Base-by-base conservation (phyloP, 2,113 vertebrate genomes). In the Illadopsis cleaveri region DNA sequence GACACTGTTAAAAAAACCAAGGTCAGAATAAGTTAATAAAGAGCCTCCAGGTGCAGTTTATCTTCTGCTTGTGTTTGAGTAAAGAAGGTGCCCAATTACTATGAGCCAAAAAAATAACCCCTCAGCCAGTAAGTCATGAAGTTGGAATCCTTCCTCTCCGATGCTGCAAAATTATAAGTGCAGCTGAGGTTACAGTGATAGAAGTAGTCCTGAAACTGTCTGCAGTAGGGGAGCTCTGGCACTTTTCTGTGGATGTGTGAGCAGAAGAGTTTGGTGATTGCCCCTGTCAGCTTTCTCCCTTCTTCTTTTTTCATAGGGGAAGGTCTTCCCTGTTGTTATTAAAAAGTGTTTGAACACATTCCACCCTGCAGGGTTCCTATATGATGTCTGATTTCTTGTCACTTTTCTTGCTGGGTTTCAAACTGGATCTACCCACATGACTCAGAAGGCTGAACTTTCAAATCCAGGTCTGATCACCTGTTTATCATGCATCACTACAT, bases 11-110 rank as follows among this genome's bases (percentile, higher is more conserved):
- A 94, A 92, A 91, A 6, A 14, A 9, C 0, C 47, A 91, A 83
- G 72, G 83, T 93, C 86, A 84, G 51, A 71, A 70, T 82, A 73
- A 96, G 72, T 91, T 94, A 93, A 93, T 89, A 89, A 81, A 80
- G 80, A 89, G 81, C 69, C 44, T 84, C 6, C 85, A 89, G 68
- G 82, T 91, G 73, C 87, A 87, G 33, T 93, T 95, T 93, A 64
- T 97, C 90, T 94, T 95, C 54, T 85, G 53, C 60, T 86, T 82
- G 13, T 87, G 61, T 87, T 94, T 94, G 71, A 78, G 47, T 86
- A 81, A 86, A 94, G 71, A 92, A 45, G 44, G 73, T 84, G 61
- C 60, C 27, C 50, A 54, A 40, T 65, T 61, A 71, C 35, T 82
- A 25, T 54, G 40, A 71, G 31, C 47, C 69, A 90, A 87, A 82